A percentile compares a stretch with the other conserved stretches of the same genome.
phyloP scores from a whole-genome alignment of 2,113 vertebrate genomes.

The Sapayoa aenigma region DNA sequence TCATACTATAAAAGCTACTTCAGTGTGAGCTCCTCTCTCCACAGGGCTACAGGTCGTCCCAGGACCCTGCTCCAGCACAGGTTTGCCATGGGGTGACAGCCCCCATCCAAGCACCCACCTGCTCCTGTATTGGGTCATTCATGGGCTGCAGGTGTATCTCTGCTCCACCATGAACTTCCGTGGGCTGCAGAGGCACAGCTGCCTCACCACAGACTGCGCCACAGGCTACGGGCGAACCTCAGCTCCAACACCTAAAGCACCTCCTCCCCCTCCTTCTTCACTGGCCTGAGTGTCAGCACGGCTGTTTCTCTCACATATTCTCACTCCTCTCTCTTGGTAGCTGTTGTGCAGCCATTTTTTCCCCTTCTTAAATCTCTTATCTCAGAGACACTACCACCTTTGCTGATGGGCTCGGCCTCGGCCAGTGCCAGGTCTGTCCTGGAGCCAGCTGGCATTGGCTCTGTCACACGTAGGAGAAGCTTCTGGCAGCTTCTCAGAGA shows the following conservation, averaged over 20 bases:
- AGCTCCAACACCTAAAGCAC: not conserved
- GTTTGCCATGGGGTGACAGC: not conserved
- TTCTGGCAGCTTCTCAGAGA: not conserved
- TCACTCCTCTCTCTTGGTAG: not conserved
- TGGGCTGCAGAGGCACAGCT: not conserved
- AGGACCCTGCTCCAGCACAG: too few relatives aligned
- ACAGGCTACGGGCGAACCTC: not conserved
- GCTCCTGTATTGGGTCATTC: not conserved
- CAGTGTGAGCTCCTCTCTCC: rapidly evolving
- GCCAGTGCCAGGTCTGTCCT: not conserved
- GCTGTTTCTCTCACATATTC: not conserved
- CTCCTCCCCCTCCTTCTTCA: not conserved
- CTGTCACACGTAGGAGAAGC: too few relatives aligned
- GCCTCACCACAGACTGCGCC: not conserved
- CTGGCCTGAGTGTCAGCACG: rapidly evolving
- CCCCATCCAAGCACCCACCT: not conserved
- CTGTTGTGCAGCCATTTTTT: not conserved
- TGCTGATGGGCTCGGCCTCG: not conserved
- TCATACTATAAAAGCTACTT: not conserved
- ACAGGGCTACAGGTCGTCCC: not conserved
- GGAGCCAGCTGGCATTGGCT: not conserved
- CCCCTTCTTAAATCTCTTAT: not conserved
- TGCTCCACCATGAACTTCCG: not conserved
- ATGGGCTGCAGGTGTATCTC: not conserved
- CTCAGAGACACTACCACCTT: too few relatives aligned